These are phyloP conservation scores for Ectemnius lituratus DNA, from an alignment of 2,888 invertebrate genomes.

Conservation along the genomic window DNA sequence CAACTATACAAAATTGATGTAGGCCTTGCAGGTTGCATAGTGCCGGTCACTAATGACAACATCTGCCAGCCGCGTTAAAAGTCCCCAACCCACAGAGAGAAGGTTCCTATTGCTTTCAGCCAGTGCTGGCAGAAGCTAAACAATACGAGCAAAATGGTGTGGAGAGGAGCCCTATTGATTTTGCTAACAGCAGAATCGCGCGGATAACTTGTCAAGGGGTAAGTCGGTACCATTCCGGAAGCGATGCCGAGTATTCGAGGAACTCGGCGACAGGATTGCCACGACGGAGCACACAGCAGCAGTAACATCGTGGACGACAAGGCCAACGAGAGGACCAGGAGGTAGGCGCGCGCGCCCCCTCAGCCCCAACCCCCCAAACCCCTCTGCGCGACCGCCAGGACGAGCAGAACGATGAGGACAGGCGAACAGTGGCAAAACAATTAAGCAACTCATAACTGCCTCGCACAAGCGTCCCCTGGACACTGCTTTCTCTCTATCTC, in stretches of 20 bases:
- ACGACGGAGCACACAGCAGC: constrained; percentile 48
- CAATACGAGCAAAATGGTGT: constrained; percentile 51
- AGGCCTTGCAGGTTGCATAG: too few species aligned
- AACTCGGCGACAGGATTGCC: constrained; percentile 50
- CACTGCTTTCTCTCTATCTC: constrained; percentile 47
- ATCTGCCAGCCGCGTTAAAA: too few species aligned
- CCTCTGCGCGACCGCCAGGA: constrained; percentile 30
- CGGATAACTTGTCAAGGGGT: constrained; percentile 58
- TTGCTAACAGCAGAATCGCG: constrained; percentile 54
- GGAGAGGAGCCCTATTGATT: constrained; percentile 48
- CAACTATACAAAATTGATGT: too few species aligned
- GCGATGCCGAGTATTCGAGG: constrained; percentile 55
- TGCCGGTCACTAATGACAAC: too few species aligned
- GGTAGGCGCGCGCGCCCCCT: constrained; percentile 19
- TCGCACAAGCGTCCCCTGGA: constrained; percentile 67
- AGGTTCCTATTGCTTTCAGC: too few species aligned
- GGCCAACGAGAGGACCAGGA: constrained; percentile 39
- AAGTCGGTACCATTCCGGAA: constrained; percentile 58
- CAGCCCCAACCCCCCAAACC: constrained; percentile 22
- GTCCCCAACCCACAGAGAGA: too few species aligned
- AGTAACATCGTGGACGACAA: constrained; percentile 33
- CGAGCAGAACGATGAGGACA: constrained; percentile 44
- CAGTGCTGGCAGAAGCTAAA: too few species aligned
- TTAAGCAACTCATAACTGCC: constrained; percentile 78
- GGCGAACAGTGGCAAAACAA: constrained; percentile 76